Base-by-base conservation (phyloP, 1,140 invertebrate species). In the Helicoverpa armigera region DNA sequence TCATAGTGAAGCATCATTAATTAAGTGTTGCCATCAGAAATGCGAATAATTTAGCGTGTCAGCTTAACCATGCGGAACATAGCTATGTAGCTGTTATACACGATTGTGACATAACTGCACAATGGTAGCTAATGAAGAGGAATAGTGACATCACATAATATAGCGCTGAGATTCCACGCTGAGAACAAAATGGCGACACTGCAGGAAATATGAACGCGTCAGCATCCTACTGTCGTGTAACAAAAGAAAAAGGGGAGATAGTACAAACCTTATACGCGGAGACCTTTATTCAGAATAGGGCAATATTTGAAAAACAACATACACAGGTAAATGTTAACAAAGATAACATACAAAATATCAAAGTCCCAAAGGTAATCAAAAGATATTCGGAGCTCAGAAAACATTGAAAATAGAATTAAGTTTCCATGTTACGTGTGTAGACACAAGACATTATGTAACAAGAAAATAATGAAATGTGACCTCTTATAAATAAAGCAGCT, bases 71-170 rank as follows among this genome's bases (percentile, higher is more conserved):
- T n/a, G 23, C 13, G 5, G 51, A 31, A 35, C 11, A 53, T 56
- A 56, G 50, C 51, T 54, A 53, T 54, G 67, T 53, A 14, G 29
- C 29, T 31, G 16, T 35, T 29, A 35, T n/a, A 14, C 31, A 65
- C 31, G 61, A 43, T 5, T 29, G 35, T 65, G 51, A 73, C 29
- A 29, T 43, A 56, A 29, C 51, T 50, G 29, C 43, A 70, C 50
- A 70, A 70, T 53, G 23, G 67, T 14, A 29, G 16, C 67, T 70
- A 70, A 70, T 51, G 67, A 70, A 70, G 67, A 53, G 61, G 31
- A 43, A 70, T 9, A 29, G 23, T 29, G 67, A 70, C 67, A 18
- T 70, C 43, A 69, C 29, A 51, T n/a, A n/a, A 51, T 12, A 69
- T n/a, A n/a, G 48, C 43, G 29, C 9, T 1, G 16, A 23, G 12